Conservation (phyloP, 1,140 invertebrate species). For the Hesperophylax magnus region DNA sequence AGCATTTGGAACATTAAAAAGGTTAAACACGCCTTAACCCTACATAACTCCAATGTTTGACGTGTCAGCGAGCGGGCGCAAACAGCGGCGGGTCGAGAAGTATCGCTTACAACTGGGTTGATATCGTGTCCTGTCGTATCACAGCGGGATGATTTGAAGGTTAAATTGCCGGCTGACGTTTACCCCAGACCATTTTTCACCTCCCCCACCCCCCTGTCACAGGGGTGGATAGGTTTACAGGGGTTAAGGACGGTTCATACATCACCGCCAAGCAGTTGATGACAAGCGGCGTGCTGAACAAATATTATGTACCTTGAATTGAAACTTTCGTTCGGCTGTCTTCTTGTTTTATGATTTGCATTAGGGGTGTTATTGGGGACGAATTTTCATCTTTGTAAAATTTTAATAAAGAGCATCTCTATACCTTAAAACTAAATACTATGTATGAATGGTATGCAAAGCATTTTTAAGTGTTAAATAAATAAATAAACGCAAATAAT, state of each 20-base stretch:
- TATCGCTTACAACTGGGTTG: slow-evolving; percentile 33
- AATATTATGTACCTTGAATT: neutral
- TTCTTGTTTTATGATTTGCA: too few relatives aligned
- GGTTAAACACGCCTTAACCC: too few relatives aligned
- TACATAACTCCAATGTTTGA: neutral
- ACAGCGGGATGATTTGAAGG: slow-evolving; percentile 50
- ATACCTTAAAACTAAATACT: too few relatives aligned
- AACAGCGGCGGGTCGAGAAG: slow-evolving; percentile 4
- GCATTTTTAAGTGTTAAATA: too few relatives aligned
- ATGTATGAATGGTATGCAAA: too few relatives aligned
- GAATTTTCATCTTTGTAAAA: too few relatives aligned
- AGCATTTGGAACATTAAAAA: too few relatives aligned
- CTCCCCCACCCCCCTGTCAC: slow-evolving; percentile 21
- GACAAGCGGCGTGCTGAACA: slow-evolving; percentile 10
- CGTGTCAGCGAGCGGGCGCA: slow-evolving; percentile 8
- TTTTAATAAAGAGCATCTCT: too few relatives aligned
- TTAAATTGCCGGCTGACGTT: slow-evolving; percentile 50
- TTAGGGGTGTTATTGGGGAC: too few relatives aligned
- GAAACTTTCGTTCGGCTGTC: too few relatives aligned
- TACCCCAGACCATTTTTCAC: slow-evolving; percentile 49
- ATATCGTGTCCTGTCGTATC: slow-evolving; percentile 41
- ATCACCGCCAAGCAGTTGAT: slow-evolving; percentile 28
- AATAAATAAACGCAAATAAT: too few relatives aligned
- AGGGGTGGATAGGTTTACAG: slow-evolving; percentile 41
- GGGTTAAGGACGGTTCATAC: slow-evolving; percentile 36